Evolutionary conservation across 2,888 invertebrate species (phyloP), one percentile per base, ranked within the genome.

Genomic region (Trachelus iudaicus): DNA sequence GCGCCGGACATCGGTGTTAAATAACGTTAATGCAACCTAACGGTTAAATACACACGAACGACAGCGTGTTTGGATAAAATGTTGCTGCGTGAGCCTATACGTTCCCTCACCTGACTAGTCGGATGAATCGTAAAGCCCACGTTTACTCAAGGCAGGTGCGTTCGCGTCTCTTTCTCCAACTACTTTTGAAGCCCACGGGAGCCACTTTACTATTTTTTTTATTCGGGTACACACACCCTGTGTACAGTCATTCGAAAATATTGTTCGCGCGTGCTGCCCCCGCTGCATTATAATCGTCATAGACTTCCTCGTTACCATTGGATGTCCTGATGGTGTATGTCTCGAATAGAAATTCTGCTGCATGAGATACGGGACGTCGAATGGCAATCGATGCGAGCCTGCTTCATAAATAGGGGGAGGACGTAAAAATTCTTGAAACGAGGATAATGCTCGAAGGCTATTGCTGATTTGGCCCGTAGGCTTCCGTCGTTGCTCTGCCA

Each of bases 1-100:
- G 34, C 56, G 30, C 30, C 75, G 77, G 73, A 75, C 69, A 37
- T 71, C 75, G 76, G 78, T 78, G 78, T 78, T 78, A 78, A 78
- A 78, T 73, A 78, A 78, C 78, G 78, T 78, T 78, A 78, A 78
- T 78, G 78, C 73, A 76, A 73, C 76, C 78, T 78, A 78, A 78
- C 78, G 75, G 71, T 75, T 73, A 75, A 76, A 75, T 75, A 78
- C 76, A 74, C 74, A 78, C 78, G 56, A 76, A 23, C 77, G 71
- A 71, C 34, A 75, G 33, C 75, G 75, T 76, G 78, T 78, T 75
- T 78, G 76, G 73, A 78, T 78, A 78, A 78, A 78, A 78, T 76
- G 37, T 56, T 56, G 56, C 56, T 56, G 23, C 56, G 56, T 23
- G 56, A 56, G 56, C 9, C 56, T 56, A 56, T 56, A 56, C 56